Evolutionary conservation across 2,888 invertebrate species (phyloP), one percentile per base, ranked within the genome.

Genomic region (Phortica magna): DNA sequence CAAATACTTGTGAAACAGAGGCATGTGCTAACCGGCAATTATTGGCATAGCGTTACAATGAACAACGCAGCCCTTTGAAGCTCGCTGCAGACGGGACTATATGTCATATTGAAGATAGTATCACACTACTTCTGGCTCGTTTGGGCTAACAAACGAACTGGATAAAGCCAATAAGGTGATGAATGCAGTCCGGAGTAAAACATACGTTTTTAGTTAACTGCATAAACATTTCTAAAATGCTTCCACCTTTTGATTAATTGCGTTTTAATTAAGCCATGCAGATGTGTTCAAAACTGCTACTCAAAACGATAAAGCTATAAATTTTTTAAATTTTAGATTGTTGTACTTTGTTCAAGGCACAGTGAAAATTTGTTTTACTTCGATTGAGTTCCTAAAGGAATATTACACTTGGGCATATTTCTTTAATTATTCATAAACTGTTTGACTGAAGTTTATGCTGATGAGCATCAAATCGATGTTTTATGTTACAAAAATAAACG

Each of bases 261-360:
- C 75, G 84, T 88, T 89, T 88, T 89, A 89, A 90, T 89, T 87
- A 84, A 83, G 81, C 67, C 53, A 42, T 39, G 72, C 72, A 64
- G 14, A n/a, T 75, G 72, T 48, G 57, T 17, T 71, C 71, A 64
- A 78, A 84, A 85, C 83, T 87, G 87, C 14, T 22, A 87, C 85
- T 87, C 79, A 83, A 80, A 87, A 19, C 31, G 39, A 31, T 83
- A 74, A 76, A 85, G 85, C 84, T 83, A 84, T 79, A 78, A 71
- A 70, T 2, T 59, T 6, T 59, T 22, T 19, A 48, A 31, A 4
- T 31, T 31, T 31, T 31, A 31, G 31, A 31, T 31, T 31, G 31
- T 31, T 31, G 2, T 31, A 31, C 31, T 31, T 31, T 31, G 31
- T 31, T 31, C 31, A 31, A 31, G 5, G 31, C 31, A 31, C 31